Evolutionary conservation across 2,888 invertebrate genomes (phyloP), one percentile per base, ranked within the genome.

Genomic region (Crossocerus cetratus): DNA sequence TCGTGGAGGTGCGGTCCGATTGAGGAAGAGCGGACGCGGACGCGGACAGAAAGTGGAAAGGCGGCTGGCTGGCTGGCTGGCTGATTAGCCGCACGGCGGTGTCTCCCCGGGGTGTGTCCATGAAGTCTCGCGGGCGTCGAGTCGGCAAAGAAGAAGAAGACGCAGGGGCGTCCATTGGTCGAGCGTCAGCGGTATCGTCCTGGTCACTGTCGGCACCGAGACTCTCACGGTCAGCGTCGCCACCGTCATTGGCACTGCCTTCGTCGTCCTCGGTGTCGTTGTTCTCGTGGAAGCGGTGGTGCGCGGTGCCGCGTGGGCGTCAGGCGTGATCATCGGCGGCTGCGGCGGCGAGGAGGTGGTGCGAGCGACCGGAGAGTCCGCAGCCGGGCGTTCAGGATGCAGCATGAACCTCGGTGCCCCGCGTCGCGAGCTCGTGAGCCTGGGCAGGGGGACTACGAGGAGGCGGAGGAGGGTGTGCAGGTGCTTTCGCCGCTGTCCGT

Each of bases 341-440:
- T 74, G 59, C 22, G 67, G 65, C 56, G 54, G 23, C 55, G 49
- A 53, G 54, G 60, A 59, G 59, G 72, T 23, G 62, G 59, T 58
- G 61, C 64, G 66, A 64, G 69, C 62, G 74, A 63, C 72, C 72
- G 76, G 73, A 65, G 78, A 61, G 69, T 49, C 49, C 49, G 49
- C 54, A 74, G 76, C 74, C 68, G 72, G 72, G 74, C 61, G 86
- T 85, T 82, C 88, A 90, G 88, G 86, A 90, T 90, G 90, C 90
- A 90, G 89, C 88, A 90, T 90, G 90, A 89, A 87, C 89, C 88
- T 85, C 87, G 86, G 86, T 85, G 85, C 82, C 87, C 86, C 83
- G 86, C 86, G 86, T 81, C 86, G 86, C 88, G 88, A 89, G 88
- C 87, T 86, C 84, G 87, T 80, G 87, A 88, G 88, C 85, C 86